Base-by-base conservation (phyloP, 2,888 invertebrate species). In the Helicoverpa assulta region DNA sequence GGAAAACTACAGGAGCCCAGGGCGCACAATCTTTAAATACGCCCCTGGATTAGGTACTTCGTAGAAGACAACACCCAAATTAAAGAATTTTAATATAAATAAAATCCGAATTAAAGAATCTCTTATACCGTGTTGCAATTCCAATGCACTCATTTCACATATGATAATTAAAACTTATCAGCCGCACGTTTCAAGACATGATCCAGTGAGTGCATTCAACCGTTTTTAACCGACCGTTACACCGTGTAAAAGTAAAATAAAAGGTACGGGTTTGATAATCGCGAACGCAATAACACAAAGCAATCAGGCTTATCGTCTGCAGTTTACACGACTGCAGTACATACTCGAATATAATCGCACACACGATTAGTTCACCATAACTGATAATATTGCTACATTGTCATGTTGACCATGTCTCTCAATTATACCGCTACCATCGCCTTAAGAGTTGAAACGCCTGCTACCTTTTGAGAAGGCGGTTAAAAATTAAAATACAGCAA, bases 211-310 rank as follows among this genome's bases (percentile, higher is more conserved):
- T 50, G 55, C 73, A 65, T 56, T 73, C 60, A 29, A 63, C 56
- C 62, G n/a, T 70, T 70, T 69, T 80, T 65, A 68, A 69, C 51
- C 59, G 53, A 69, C 55, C 40, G 8, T 65, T 59, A 69, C 51
- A 80, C 76, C 58, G 55, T 56, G 65, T 74, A 62, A 69, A 69
- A 62, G 26, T 26, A 33, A 10, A 54, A 56, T 61, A 51, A 52
- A 8, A 65, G 18, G 65, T 79, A 79, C 61, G 80, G 80, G 76
- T 63, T 73, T 70, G 59, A 71, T 81, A 82, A 81, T 76, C 65
- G 67, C 65, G 74, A 81, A 82, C 71, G 74, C 60, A 69, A 77
- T 82, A 82, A 80, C 82, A 81, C 74, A 80, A 67, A 73, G 66
- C 63, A 82, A 82, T 80, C 70, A 67, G 50, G 37, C 47, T 81